Evolutionary conservation across 2,888 invertebrate genomes (phyloP).

Genomic region (Polyploca ridens): DNA sequence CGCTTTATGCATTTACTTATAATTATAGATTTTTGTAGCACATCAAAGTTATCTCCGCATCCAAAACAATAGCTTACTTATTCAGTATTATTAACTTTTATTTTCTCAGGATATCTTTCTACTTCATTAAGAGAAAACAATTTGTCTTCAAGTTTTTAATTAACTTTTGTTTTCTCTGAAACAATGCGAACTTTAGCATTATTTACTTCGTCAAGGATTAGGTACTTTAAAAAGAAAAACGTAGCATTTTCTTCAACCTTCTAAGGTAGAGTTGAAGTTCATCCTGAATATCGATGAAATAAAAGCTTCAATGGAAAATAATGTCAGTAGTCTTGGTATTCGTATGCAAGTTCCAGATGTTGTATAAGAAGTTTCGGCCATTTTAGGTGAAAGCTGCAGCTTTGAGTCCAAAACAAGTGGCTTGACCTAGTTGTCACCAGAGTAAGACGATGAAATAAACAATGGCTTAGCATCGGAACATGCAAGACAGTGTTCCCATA

Average conservation of each 20-base stretch:
- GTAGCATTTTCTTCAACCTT: background rate
- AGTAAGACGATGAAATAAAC: background rate
- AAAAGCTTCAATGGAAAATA: background rate
- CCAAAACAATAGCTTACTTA: background rate
- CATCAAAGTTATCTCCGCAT: background rate
- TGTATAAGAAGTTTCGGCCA: background rate
- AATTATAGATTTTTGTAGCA: too few relatives aligned
- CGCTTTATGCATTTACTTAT: too few relatives aligned
- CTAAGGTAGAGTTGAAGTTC: background rate
- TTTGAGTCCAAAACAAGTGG: background rate
- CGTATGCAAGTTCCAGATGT: background rate
- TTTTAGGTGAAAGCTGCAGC: background rate
- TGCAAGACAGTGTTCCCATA: background rate
- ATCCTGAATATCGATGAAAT: background rate
- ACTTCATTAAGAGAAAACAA: background rate
- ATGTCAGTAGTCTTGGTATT: background rate
- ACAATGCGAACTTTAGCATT: background rate
- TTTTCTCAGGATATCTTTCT: background rate
- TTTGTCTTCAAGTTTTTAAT: constrained; percentile 7
- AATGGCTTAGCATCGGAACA: background rate
- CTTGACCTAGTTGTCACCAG: constrained; percentile 1
- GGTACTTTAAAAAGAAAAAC: background rate
- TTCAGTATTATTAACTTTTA: background rate
- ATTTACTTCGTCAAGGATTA: background rate
- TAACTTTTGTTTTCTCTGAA: constrained; percentile 1